Evolutionary conservation across 2,888 invertebrate species (phyloP).

Genomic region (Apodemia hepburni): DNA sequence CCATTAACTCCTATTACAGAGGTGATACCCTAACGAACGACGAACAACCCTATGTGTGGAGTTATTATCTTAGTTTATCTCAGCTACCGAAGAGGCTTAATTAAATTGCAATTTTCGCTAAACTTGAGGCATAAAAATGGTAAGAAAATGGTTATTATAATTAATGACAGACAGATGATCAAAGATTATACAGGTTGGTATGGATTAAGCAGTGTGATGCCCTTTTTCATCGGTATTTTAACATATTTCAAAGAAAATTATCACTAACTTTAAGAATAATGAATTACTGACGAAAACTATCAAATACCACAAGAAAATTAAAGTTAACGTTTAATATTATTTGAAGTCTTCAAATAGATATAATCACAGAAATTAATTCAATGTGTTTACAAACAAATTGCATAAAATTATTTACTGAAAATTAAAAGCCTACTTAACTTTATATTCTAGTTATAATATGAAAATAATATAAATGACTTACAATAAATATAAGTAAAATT

Average conservation of each 20-base stretch:
- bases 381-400: slow-evolving; percentile 18
- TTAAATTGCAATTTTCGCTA: neutral
- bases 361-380: slow-evolving; percentile 9
- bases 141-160: neutral
- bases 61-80: too few relatives aligned
- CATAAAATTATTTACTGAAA: slow-evolving; percentile 40
- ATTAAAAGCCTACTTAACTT: slow-evolving; percentile 35
- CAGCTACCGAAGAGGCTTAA: neutral
- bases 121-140: neutral
- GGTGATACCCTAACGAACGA: too few relatives aligned
- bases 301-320: neutral
- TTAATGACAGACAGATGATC: neutral
- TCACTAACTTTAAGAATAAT: neutral
- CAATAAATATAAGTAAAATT: slow-evolving; percentile 39
- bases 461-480: slow-evolving; percentile 43
- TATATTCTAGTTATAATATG: slow-evolving; percentile 30
- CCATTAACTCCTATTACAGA: too few relatives aligned
- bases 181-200: neutral
- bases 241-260: neutral
- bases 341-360: slow-evolving; percentile 3
- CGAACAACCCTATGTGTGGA: too few relatives aligned
- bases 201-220: slow-evolving; percentile 4
- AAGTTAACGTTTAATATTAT: neutral
- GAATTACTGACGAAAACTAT: slow-evolving; percentile 3
- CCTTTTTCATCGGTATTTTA: neutral